A percentile compares a stretch with the other conserved stretches of the same genome.
Evolutionary conservation across 2,888 invertebrate genomes (phyloP).

Genomic region (Euzetes globulus): DNA sequence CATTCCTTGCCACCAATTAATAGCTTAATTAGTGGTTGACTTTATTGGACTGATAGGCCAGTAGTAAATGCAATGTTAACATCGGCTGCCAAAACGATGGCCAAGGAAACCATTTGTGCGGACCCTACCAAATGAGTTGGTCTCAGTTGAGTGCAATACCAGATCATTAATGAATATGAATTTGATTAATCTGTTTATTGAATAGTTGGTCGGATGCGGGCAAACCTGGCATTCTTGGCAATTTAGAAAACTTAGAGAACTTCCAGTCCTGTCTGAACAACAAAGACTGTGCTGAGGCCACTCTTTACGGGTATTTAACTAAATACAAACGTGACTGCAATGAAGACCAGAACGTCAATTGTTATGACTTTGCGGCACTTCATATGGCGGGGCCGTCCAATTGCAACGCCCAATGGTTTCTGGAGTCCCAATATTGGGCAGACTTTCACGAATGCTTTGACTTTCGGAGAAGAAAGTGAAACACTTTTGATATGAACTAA

Average conservation of each 20-base stretch:
- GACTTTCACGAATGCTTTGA: conserved; percentile 40
- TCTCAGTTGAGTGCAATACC: conserved; percentile 52
- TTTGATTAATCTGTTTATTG: not conserved
- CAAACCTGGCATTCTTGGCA: conserved; percentile 52
- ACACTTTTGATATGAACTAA: no score
- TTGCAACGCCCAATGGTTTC: conserved; percentile 38
- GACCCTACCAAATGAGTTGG: conserved; percentile 76
- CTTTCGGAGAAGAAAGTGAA: conserved; percentile 27
- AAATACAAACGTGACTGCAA: conserved; percentile 40
- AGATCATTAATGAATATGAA: not conserved
- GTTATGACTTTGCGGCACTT: conserved; percentile 41
- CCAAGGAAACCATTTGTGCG: conserved; percentile 55
- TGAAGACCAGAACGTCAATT: conserved; percentile 38
- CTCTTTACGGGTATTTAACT: conserved; percentile 70
- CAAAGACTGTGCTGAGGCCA: conserved; percentile 64
- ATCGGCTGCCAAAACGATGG: conserved; percentile 57
- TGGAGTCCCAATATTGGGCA: conserved; percentile 40
- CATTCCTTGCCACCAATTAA: not conserved
- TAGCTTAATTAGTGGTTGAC: not conserved
- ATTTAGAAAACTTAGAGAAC: conserved; percentile 47
- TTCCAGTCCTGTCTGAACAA: conserved; percentile 65
- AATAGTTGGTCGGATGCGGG: conserved; percentile 66
- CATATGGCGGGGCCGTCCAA: conserved; percentile 40
- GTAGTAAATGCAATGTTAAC: conserved; percentile 48
- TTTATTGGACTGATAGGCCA: conserved; percentile 43